Evolutionary conservation across 92 coral and sea anemone species (phyloP), one percentile per base, ranked within the genome.

Genomic region (Epizoanthus ramosus): DNA sequence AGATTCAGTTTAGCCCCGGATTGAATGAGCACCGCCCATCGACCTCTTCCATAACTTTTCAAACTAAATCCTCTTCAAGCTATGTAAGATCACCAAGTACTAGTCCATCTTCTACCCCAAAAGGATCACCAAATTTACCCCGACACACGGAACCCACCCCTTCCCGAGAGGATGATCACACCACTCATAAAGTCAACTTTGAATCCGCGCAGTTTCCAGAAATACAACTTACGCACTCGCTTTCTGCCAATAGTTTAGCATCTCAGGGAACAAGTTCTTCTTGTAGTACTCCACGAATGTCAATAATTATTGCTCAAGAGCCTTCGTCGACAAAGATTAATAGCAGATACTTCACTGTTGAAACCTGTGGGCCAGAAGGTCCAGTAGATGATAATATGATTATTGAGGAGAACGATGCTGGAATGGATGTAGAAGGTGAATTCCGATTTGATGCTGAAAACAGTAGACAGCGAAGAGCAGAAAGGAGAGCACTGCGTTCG

Each of bases 251-350:
- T 39, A 70, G 75, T 70, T 80, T 67, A 31, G 74, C 25, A 31
- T 93, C 95, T 4, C 82, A 87, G 5, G 97, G 87, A 15, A 75
- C 89, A 22, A 84, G 81, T 39, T 91, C 92, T 16, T 89, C 93
- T 0, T 83, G 90, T 33, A 88, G 91, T 56, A 73, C 94, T 47
- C 93, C 98, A 0, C 84, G 94, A 88, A 93, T 93, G 93, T 93
- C 98, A 1, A 90, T 93, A n/a, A 73, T 93, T 39, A 91, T 93
- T 23, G 92, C 98, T 43, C 98, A 93, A 67, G 98, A 93, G 63
- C 87, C 94, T 13, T 89, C 98, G 1, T 79, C 90, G 6, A 93
- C 98, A 43, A 93, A 93, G 83, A 89, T 93, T 7, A 93, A 93
- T 81, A 93, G 98, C 61, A 76, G 98, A 16, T 93, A 70, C 61